A percentile compares a stretch with the other conserved stretches of the same genome.
Conservation (phyloP, 2,888 invertebrate species). For the Pseudococcus jackbeardsleyi region DNA sequence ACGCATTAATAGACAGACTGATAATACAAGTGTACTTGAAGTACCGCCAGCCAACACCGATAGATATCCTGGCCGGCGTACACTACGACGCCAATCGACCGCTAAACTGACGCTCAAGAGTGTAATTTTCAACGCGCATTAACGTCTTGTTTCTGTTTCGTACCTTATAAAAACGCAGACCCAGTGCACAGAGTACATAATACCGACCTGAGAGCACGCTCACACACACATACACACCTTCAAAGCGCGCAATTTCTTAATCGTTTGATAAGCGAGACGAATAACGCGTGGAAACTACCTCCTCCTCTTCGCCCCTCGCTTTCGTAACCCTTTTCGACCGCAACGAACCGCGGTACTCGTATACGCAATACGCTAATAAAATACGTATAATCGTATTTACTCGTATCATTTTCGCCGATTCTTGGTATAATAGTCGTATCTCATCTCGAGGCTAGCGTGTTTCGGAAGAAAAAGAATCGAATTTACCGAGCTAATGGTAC, state of each 20-base stretch:
- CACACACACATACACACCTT: neutral
- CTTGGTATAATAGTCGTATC: neutral
- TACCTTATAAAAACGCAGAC: no score
- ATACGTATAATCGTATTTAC: neutral
- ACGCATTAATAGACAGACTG: no score
- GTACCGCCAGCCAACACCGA: neutral
- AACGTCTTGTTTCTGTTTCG: neutral
- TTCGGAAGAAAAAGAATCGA: neutral
- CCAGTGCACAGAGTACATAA: neutral
- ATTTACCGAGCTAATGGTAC: neutral
- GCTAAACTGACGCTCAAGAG: neutral
- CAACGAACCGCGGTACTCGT: neutral
- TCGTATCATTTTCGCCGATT: neutral
- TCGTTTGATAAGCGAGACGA: constrained; percentile 32
- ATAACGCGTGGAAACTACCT: constrained; percentile 7
- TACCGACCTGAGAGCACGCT: neutral
- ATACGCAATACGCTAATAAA: neutral
- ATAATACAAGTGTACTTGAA: no score
- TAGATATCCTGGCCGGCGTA: neutral
- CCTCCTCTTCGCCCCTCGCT: neutral
- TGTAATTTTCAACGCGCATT: constrained; percentile 12
- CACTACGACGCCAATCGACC: neutral
- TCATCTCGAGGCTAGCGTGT: neutral
- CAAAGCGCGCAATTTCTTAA: constrained; percentile 7
- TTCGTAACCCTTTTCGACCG: neutral